Evolutionary conservation across 2,888 invertebrate species (phyloP).

Genomic region (Catocala nupta): DNA sequence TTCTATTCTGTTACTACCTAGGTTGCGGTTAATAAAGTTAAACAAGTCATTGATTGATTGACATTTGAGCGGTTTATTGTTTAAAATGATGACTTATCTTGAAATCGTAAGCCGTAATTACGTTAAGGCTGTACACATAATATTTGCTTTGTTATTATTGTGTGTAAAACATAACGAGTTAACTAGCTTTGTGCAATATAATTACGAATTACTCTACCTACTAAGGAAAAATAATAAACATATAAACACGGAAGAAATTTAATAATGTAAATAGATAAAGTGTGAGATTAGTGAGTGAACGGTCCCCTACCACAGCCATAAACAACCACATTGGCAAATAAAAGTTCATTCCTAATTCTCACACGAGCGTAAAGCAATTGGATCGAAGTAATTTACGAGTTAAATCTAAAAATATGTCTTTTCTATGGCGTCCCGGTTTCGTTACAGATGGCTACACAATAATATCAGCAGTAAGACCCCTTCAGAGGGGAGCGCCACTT

Average conservation of each 20-base stretch:
- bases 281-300: conserved; percentile 34
- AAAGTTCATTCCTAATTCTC: conserved; percentile 79
- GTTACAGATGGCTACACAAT: conserved; percentile 87
- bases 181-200: neutral
- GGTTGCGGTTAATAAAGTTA: too few relatives aligned
- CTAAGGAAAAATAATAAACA: conserved; percentile 4
- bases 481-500: conserved; percentile 77
- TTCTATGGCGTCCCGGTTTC: conserved; percentile 77
- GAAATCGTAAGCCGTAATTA: too few relatives aligned
- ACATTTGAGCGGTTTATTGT: too few relatives aligned
- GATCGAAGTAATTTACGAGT: conserved; percentile 85
- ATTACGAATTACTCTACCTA: neutral
- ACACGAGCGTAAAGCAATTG: conserved; percentile 86
- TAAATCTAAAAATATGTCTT: conserved; percentile 87
- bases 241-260: conserved; percentile 11
- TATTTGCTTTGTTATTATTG: too few relatives aligned
- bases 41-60: too few relatives aligned
- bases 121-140: too few relatives aligned
- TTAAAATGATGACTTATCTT: too few relatives aligned
- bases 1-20: too few relatives aligned
- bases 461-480: conserved; percentile 75
- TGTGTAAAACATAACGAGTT: neutral
- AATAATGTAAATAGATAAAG: conserved; percentile 40
- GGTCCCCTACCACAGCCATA: conserved; percentile 55
- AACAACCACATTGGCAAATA: conserved; percentile 80